Evolutionary conservation across 2,113 vertebrate species (phyloP).

Genomic region (Rhabdornis inornatus): DNA sequence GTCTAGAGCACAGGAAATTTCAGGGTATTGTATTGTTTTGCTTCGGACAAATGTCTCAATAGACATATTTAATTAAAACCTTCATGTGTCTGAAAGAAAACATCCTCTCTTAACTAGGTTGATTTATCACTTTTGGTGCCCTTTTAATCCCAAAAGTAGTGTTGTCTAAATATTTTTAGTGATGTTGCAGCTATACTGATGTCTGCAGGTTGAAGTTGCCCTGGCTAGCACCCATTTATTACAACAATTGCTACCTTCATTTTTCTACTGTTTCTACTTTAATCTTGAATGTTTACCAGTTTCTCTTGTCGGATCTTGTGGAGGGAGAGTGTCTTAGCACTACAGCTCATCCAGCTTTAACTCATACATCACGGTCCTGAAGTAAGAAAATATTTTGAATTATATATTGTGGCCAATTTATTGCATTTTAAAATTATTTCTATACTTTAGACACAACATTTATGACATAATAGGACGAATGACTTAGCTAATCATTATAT

Average conservation of each 20-base stretch:
- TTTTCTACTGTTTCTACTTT: constrained; percentile 59
- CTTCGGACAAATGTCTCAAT: constrained; percentile 35
- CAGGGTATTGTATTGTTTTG: constrained; percentile 18
- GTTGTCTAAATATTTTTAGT: neutral
- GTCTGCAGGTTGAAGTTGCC: neutral
- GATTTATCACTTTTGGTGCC: constrained; percentile 1
- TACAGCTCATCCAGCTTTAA: constrained; percentile 47
- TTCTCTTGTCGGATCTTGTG: constrained; percentile 3
- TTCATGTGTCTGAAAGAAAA: constrained; percentile 15
- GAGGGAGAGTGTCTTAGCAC: constrained; percentile 24
- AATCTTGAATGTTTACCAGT: constrained; percentile 20
- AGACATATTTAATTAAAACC: constrained; percentile 29
- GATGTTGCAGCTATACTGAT: neutral
- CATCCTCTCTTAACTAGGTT: neutral
- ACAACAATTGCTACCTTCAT: constrained; percentile 12
- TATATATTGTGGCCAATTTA: neutral
- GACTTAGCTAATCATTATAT: constrained; percentile 48
- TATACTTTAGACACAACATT: constrained; percentile 11
- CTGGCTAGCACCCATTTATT: constrained; percentile 12
- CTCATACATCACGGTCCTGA: neutral
- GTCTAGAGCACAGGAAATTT: constrained; percentile 8
- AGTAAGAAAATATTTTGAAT: neutral
- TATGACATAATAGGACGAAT: constrained; percentile 34
- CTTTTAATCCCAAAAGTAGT: neutral
- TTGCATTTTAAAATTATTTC: constrained; percentile 40